Base-by-base conservation (phyloP, 1,140 invertebrate genomes). In the Pogonus chalceus region DNA sequence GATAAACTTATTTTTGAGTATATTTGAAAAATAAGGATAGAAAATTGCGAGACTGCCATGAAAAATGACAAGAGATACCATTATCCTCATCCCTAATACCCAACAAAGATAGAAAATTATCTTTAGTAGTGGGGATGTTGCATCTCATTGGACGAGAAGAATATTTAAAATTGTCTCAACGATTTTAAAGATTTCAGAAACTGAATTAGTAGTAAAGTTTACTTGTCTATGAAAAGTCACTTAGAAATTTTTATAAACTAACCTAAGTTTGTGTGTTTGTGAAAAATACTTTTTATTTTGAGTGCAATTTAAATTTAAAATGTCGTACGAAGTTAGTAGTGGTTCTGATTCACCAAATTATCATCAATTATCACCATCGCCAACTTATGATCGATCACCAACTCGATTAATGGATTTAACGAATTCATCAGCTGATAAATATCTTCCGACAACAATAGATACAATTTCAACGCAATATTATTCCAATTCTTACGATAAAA, bases 131-230 rank as follows among this genome's bases (percentile, higher is more conserved):
- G 37, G 37, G 37, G 37, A 43, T 43, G 37, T 7, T 43, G 37
- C 37, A 43, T 43, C 37, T 18, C 18, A 43, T 43, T 18, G 37
- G 37, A 43, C 4, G 37, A 16, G 37, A 16, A 18, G 18, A 43
- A 43, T 7, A 43, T 43, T 43, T 43, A 43, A 43, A 43, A 43
- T 43, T 43, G 37, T 43, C 37, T 43, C 37, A 10, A 16, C 7
- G 37, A 43, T 43, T 43, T 43, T 7, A 12, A 43, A 43, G 37
- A 43, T 43, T 31, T 43, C 37, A 43, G 37, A n/a, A n/a, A n/a
- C n/a, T n/a, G n/a, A 16, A 43, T 43, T 43, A 43, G 37, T 43
- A 43, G 37, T 43, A 7, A 31, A 4, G 26, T 31, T 31, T 31
- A 43, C 37, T 9, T 10, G 18, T 3, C 18, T 12, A 16, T 43